These are phyloP conservation scores for Parelbella ahira DNA, from an alignment of 2,888 invertebrate genomes.

Conservation along the genomic window DNA sequence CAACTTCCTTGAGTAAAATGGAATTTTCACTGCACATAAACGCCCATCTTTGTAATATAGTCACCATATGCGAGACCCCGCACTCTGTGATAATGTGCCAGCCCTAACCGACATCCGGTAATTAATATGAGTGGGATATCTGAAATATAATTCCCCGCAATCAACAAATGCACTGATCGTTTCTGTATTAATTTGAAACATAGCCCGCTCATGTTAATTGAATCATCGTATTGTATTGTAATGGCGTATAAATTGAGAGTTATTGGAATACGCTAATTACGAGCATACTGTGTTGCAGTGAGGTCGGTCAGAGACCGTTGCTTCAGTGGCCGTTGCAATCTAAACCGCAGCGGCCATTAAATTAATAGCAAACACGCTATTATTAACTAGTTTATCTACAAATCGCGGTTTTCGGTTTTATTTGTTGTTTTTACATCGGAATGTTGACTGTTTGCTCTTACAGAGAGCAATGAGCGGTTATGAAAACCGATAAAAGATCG, in stretches of 20 bases:
- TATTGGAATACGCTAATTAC: constrained; percentile 27
- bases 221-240: constrained; percentile 29
- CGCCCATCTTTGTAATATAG: too few relatives aligned
- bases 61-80: too few relatives aligned
- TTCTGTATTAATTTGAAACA: constrained; percentile 26
- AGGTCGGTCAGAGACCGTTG: constrained; percentile 18
- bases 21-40: too few relatives aligned
- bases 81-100: too few relatives aligned
- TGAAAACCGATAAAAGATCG: too few relatives aligned
- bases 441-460: too few relatives aligned
- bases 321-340: constrained; percentile 6
- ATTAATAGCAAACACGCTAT: constrained; percentile 9
- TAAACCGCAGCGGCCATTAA: constrained; percentile 16
- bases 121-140: constrained; percentile 30
- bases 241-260: constrained; percentile 28
- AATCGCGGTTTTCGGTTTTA: constrained; percentile 3
- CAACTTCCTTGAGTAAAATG: too few relatives aligned
- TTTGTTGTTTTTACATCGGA: not conserved
- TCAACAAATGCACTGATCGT: constrained; percentile 30
- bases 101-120: constrained; percentile 29
- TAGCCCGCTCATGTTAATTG: constrained; percentile 30
- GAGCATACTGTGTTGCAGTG: constrained; percentile 23
- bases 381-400: constrained; percentile 2
- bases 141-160: constrained; percentile 30
- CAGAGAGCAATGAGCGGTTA: too few relatives aligned